A percentile compares a stretch with the other conserved stretches of the same genome.
phyloP scores from a whole-genome alignment of 2,888 invertebrate species.

The Liopterus haemorrhoidalis region DNA sequence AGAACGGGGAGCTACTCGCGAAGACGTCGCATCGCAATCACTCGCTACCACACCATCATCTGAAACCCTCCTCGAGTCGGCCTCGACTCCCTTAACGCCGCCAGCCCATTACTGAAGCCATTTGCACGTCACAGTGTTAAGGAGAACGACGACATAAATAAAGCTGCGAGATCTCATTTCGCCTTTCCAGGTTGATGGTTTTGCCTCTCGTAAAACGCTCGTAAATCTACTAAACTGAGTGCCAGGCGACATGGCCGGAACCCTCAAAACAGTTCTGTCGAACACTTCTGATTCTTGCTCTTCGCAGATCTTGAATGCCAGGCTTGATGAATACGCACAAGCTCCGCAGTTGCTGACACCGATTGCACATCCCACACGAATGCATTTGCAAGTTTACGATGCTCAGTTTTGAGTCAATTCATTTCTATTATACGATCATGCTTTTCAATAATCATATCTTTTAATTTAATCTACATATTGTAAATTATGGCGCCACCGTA shows the following conservation, averaged over 20 bases:
- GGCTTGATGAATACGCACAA: too few relatives aligned
- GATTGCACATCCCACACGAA: background rate
- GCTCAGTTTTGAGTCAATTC: too few relatives aligned
- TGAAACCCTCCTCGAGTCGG: background rate
- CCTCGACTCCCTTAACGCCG: background rate
- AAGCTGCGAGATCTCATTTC: constrained; percentile 38
- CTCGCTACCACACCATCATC: too few relatives aligned
- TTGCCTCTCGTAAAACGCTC: constrained; percentile 37
- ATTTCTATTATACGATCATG: too few relatives aligned
- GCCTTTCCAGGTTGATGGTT: constrained; percentile 37
- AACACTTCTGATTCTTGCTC: too few relatives aligned
- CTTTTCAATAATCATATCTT: too few relatives aligned
- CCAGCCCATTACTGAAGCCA: constrained; percentile 31
- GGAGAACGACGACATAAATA: constrained; percentile 37
- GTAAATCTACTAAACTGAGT: constrained; percentile 34
- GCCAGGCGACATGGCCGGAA: constrained; percentile 14
- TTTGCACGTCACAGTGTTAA: constrained; percentile 38
- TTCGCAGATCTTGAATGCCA: too few relatives aligned
- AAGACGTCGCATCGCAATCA: background rate
- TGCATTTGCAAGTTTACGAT: background rate
- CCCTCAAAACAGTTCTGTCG: too few relatives aligned
- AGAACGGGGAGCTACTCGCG: constrained; percentile 12
- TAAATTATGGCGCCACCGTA: too few relatives aligned
- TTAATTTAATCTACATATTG: too few relatives aligned
- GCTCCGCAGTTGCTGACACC: background rate